These are phyloP conservation scores for Bubo blakistoni DNA, from an alignment of 2,113 vertebrate species.

Conservation along the genomic window DNA sequence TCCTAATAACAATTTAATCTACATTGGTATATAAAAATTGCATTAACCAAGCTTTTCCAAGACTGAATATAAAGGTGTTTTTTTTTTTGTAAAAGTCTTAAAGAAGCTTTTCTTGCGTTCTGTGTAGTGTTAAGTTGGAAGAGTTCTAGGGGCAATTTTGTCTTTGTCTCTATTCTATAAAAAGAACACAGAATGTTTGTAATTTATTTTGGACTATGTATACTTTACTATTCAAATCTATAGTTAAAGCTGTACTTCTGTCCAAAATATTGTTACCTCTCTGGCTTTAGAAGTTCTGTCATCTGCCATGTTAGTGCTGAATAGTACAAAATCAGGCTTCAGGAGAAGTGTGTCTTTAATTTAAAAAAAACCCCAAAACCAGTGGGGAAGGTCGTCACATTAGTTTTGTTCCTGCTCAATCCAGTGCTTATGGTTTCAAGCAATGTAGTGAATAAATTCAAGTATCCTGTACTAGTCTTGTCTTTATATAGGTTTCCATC, in stretches of 20 bases:
- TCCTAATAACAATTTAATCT: not conserved
- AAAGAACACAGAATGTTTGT: not conserved
- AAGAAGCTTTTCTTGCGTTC: constrained; percentile 3
- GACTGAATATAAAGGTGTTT: not conserved
- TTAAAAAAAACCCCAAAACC: not conserved
- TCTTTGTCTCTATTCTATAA: not conserved
- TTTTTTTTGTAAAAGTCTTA: not conserved
- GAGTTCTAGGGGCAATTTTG: constrained; percentile 6
- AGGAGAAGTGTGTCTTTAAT: not conserved
- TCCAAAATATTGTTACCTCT: not conserved
- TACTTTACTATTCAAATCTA: not conserved
- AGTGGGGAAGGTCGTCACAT: not conserved
- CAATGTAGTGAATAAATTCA: not conserved
- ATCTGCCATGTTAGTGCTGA: not conserved
- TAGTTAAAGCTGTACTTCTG: not conserved
- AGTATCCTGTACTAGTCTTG: not conserved
- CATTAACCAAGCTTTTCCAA: not conserved
- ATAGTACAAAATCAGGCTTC: not conserved
- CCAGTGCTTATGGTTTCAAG: not conserved
- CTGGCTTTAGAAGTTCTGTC: not conserved
- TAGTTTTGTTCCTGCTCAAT: not conserved
- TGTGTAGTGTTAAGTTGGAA: constrained; percentile 22
- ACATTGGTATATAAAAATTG: not conserved
- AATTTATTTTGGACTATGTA: not conserved
- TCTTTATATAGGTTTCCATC: not conserved